Evolutionary conservation across 1,140 invertebrate genomes (phyloP).

Genomic region (Drosophila sproati): DNA sequence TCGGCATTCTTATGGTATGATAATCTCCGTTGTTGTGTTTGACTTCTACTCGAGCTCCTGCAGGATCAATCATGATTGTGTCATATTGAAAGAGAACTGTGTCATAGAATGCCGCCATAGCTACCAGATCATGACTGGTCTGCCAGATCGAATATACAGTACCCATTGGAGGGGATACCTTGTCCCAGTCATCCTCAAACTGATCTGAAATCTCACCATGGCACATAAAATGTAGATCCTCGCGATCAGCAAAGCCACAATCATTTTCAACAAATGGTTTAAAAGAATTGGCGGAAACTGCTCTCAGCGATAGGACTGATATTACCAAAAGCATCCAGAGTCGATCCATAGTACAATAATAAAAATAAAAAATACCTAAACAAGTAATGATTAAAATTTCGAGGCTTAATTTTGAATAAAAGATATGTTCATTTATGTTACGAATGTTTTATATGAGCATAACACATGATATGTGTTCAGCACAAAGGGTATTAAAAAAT

Average conservation of each 20-base stretch:
- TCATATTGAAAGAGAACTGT: neutral
- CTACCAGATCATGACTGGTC: neutral
- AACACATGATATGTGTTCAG: no score
- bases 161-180: neutral
- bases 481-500: no score
- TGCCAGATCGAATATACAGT: neutral
- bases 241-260: neutral
- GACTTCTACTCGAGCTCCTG: neutral
- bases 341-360: neutral
- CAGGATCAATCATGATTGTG: neutral
- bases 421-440: neutral
- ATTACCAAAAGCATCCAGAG: neutral
- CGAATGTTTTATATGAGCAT: neutral
- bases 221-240: neutral
- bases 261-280: neutral
- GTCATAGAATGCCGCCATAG: neutral
- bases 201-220: neutral
- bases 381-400: neutral
- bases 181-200: neutral
- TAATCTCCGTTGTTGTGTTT: neutral
- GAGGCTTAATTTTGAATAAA: neutral
- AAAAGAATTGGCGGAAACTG: neutral
- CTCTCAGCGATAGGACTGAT: neutral
- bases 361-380: neutral
- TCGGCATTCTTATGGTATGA: neutral